Evolutionary conservation across 2,888 invertebrate genomes (phyloP).

Genomic region (Tinea pellionella): DNA sequence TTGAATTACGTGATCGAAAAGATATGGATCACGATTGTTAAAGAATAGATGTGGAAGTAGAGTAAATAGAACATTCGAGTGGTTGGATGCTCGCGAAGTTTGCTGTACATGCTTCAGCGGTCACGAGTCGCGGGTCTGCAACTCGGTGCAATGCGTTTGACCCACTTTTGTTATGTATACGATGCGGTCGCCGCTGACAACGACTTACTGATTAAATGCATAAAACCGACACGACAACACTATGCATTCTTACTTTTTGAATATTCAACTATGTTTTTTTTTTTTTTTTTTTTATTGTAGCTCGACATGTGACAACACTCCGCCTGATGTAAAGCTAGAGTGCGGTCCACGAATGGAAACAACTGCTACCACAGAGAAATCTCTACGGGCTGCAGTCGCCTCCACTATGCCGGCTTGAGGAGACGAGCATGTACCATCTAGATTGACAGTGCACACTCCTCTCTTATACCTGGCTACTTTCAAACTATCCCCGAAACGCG

Average conservation of each 20-base stretch:
- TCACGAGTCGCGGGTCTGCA: constrained; percentile 25
- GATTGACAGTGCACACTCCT: too few species aligned
- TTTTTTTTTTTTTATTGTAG: not conserved
- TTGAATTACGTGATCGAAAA: constrained; percentile 14
- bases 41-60: constrained; percentile 3
- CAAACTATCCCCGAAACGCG: too few species aligned
- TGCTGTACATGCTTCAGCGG: not conserved
- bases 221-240: not conserved
- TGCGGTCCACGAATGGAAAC: too few species aligned
- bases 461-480: too few species aligned
- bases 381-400: too few species aligned
- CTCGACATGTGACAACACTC: too few species aligned
- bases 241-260: not conserved
- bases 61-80: not conserved
- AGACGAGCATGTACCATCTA: too few species aligned
- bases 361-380: too few species aligned
- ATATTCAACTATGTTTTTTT: not conserved
- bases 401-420: too few species aligned
- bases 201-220: not conserved
- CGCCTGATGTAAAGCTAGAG: too few species aligned
- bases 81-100: constrained; percentile 1
- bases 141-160: constrained; percentile 54
- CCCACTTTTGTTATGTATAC: constrained; percentile 29
- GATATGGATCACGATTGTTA: not conserved
- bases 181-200: constrained; percentile 4